phyloP scores from a whole-genome alignment of 2,888 invertebrate species.

The Morpho achilles region DNA sequence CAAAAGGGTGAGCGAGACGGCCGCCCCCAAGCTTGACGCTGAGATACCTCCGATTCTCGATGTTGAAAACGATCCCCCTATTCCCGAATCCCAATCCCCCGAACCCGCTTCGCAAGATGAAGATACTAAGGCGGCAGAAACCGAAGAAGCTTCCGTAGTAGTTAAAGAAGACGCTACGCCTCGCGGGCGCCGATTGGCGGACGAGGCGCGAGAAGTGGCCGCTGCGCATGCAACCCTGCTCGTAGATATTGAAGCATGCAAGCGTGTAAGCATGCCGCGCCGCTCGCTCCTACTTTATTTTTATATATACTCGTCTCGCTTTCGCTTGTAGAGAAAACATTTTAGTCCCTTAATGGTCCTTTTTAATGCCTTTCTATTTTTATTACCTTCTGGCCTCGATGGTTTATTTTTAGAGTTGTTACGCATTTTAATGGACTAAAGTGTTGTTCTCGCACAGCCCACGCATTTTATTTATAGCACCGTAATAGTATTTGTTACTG shows the following conservation, averaged over 20 bases:
- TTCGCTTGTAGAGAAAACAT: constrained; percentile 36
- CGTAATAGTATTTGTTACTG: constrained; percentile 35
- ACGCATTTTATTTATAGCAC: constrained; percentile 24
- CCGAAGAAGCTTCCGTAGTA: constrained; percentile 67
- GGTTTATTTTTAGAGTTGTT: not conserved
- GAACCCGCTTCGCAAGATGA: constrained; percentile 51
- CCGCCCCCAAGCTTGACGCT: constrained; percentile 66
- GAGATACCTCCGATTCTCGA: constrained; percentile 37
- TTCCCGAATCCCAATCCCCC: constrained; percentile 41
- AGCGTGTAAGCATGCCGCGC: constrained; percentile 84
- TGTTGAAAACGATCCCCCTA: constrained; percentile 39
- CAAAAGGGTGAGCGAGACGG: constrained; percentile 93
- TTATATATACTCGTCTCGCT: constrained; percentile 41
- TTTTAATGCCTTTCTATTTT: too few species aligned
- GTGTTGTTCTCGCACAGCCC: constrained; percentile 15
- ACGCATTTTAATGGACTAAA: constrained; percentile 11
- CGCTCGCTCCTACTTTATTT: constrained; percentile 53
- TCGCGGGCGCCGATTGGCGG: constrained; percentile 64
- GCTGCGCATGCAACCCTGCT: constrained; percentile 75
- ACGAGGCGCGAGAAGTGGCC: constrained; percentile 72
- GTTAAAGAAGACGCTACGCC: constrained; percentile 70
- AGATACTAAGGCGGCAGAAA: constrained; percentile 48
- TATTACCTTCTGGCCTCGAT: too few species aligned
- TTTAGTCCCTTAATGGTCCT: constrained; percentile 16
- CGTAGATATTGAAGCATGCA: constrained; percentile 82